phyloP scores from a whole-genome alignment of 2,797 vertebrate species.

The Cossypha heuglini region DNA sequence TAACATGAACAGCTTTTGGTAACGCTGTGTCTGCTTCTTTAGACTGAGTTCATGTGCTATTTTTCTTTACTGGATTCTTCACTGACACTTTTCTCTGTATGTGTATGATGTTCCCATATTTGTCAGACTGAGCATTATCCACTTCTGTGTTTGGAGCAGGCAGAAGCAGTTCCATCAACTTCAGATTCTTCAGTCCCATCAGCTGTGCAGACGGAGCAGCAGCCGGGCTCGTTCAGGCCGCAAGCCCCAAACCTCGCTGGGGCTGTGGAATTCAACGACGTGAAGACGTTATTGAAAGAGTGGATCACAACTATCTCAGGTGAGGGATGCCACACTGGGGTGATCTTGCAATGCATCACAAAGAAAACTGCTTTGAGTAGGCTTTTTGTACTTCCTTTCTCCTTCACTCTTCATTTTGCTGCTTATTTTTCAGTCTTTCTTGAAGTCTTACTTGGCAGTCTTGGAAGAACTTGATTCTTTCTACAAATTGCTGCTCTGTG shows the following conservation, averaged over 20 bases:
- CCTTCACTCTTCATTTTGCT: neutral
- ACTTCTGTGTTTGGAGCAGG: slow-evolving; percentile 66
- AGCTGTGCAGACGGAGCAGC: slow-evolving; percentile 61
- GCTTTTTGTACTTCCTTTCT: neutral
- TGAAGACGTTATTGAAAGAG: slow-evolving; percentile 88
- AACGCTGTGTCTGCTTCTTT: neutral
- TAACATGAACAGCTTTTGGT: neutral
- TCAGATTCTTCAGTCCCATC: slow-evolving; percentile 65
- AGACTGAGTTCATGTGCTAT: neutral
- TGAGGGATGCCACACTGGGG: neutral
- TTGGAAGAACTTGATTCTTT: neutral
- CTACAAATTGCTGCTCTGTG: neutral
- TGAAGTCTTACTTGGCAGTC: neutral
- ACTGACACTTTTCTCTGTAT: accelerated
- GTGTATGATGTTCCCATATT: neutral
- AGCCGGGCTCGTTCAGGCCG: slow-evolving; percentile 40
- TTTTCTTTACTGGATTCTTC: neutral
- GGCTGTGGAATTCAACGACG: slow-evolving; percentile 88
- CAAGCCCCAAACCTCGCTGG: slow-evolving; percentile 88
- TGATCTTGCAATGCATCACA: neutral
- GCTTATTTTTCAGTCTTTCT: neutral
- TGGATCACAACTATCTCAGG: slow-evolving; percentile 96
- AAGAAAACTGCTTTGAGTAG: neutral
- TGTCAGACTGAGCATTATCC: neutral
- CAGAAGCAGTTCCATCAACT: slow-evolving; percentile 79